These are phyloP conservation scores for Operophtera brumata DNA, from an alignment of 2,888 invertebrate species.

Conservation along the genomic window DNA sequence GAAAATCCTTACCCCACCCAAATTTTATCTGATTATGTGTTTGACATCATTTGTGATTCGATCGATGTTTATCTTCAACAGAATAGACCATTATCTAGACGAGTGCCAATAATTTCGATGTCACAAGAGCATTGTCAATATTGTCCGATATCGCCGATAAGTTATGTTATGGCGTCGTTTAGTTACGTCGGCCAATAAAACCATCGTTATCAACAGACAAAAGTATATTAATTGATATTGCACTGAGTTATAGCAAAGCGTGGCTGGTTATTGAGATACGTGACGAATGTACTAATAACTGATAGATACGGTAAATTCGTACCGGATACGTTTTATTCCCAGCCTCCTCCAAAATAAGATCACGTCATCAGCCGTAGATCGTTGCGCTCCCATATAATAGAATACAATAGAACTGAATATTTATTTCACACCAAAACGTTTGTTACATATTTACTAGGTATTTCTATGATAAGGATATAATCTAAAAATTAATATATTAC, in stretches of 20 bases:
- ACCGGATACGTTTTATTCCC: no score
- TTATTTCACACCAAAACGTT: no score
- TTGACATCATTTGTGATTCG: neutral
- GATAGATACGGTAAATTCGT: neutral
- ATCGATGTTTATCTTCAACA: neutral
- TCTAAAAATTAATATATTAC: no score
- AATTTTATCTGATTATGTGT: neutral
- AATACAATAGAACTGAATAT: no score
- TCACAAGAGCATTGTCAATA: constrained; percentile 43
- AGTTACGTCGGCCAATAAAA: constrained; percentile 39
- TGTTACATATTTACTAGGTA: no score
- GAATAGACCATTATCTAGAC: constrained; percentile 11
- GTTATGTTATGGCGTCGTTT: constrained; percentile 37
- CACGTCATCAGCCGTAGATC: no score
- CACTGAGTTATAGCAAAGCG: constrained; percentile 11
- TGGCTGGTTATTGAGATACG: constrained; percentile 5
- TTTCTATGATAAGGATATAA: no score
- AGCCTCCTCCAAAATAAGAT: no score
- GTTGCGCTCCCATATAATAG: no score
- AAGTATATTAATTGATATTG: constrained; percentile 35
- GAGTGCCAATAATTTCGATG: constrained; percentile 35
- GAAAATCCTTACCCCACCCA: neutral
- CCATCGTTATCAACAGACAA: constrained; percentile 33
- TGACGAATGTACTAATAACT: constrained; percentile 1
- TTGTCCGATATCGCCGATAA: constrained; percentile 47